These are phyloP conservation scores for Propsilocerus akamusi DNA, from an alignment of 1,140 invertebrate genomes.

Conservation along the genomic window DNA sequence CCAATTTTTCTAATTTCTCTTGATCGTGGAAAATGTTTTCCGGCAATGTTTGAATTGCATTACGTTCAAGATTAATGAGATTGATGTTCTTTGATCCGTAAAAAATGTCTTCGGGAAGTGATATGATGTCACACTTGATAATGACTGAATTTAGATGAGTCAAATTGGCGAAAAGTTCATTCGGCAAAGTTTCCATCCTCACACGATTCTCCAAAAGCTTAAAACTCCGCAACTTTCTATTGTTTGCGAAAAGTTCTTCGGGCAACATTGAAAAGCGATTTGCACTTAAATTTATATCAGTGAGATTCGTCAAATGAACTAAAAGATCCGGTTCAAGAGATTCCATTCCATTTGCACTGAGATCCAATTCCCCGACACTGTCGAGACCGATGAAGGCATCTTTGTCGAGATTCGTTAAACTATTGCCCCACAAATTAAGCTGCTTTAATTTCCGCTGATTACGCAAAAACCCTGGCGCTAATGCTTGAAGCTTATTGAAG, in stretches of 20 bases:
- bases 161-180: constrained; percentile 32
- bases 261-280: constrained; percentile 40
- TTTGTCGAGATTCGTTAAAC: constrained; percentile 32
- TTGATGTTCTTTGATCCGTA: constrained; percentile 29
- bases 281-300: constrained; percentile 32
- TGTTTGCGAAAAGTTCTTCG: constrained; percentile 32
- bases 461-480: constrained; percentile 35
- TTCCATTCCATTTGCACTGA: constrained; percentile 38
- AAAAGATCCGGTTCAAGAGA: constrained; percentile 35
- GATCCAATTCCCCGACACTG: constrained; percentile 34
- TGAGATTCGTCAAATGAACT: constrained; percentile 31
- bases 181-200: constrained; percentile 30
- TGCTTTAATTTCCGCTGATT: constrained; percentile 32
- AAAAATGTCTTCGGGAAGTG: constrained; percentile 35
- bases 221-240: constrained; percentile 28
- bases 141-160: constrained; percentile 28
- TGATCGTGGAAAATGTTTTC: constrained; percentile 33
- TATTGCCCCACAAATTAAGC: constrained; percentile 41
- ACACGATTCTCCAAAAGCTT: constrained; percentile 33
- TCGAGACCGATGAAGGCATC: constrained; percentile 35
- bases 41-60: constrained; percentile 31
- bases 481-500: constrained; percentile 32
- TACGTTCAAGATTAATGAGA: constrained; percentile 33
- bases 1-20: constrained; percentile 29
- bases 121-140: constrained; percentile 21